Base-by-base conservation (phyloP, 2,797 vertebrate genomes). In the Limosa lapponica region DNA sequence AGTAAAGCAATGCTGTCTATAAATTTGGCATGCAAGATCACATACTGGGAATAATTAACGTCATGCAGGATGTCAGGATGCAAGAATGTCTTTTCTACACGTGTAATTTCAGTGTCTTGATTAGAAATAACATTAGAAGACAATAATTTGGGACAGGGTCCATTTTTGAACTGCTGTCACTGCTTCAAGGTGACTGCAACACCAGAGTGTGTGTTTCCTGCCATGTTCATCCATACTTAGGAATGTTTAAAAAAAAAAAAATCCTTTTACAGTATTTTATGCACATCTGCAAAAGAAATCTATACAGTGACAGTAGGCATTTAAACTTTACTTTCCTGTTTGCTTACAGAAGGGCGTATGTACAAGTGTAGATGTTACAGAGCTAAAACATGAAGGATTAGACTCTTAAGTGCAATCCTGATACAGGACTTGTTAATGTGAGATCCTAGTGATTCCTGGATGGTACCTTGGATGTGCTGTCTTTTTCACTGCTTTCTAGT, bases 261-360 rank as follows among this genome's bases (percentile, higher is more conserved):
- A 20, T 2, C 10, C 3, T 84, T 85, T 69, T 46, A 3, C 8
- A 32, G 0, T 4, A 16, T n/a, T 67, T 46, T 39, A 10, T 52
- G 23, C 15, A 59, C 4, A 44, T n/a, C 8, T 70, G 27, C 39
- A 51, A 10, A 62, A 64, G 16, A 79, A 80, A 41, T 75, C 15
- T 43, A 2, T 52, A 6, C 4, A 27, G 22, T 58, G 24, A 73
- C 25, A 58, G 4, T 27, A 37, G 70, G 8, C 13, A 54, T 86
- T 85, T 66, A 67, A 57, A 52, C 37, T 48, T 89, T 43, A 34
- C 5, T 61, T 71, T 27, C 6, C 11, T 51, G 6, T 73, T 85
- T 67, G 43, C 18, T 67, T 65, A 43, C 11, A 36, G 43, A 20
- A 67, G 20, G 4, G 1, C 0, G 0, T 71, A 1, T 28, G 7